Base-by-base conservation (phyloP, 2,113 vertebrate genomes). In the Synchiropus splendidus region DNA sequence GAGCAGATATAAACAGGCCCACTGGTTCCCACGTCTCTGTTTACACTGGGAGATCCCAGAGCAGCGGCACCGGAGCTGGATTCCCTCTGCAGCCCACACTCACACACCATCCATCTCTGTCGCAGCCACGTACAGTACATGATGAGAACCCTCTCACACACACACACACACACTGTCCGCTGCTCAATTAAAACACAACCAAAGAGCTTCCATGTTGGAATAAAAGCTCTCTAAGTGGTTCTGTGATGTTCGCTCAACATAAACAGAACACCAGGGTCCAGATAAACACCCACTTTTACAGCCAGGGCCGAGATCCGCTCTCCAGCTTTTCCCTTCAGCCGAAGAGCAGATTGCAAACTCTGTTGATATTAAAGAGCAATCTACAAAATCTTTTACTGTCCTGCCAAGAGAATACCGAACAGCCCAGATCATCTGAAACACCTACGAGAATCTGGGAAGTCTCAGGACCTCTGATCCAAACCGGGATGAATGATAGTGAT, bases 21-120 rank as follows among this genome's bases (percentile, higher is more conserved):
- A 64, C 64, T 68, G 38, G 62, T 83, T 83, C 78, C 80, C 80
- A 83, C 67, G 78, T 83, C 71, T 83, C 72, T 83, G 80, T 83
- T 83, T 83, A 83, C 41, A 76, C 48, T 72, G 68, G 61, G 55
- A 77, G 80, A 80, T 74, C 78, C 69, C 62, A 44, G 78, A 79
- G 78, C 68, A 67, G 61, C 65, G 41, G 56, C 56, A 36, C 55
- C 56, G 62, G 64, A 76, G 38, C 74, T 76, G 66, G 75, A 73
- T 70, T 75, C 70, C 64, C 67, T 73, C 56, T 10, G 16, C 49
- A 56, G 37, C 13, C 45, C 58, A 2, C 52, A 48, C 60, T 72
- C 62, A 49, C 80, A 81, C 72, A 75, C 62, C 49, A 77, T 80
- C 54, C 31, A 67, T 80, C 76, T 64, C 51, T 48, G 58, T 57